These are phyloP conservation scores for Argyrosomus regius DNA, from an alignment of 2,797 vertebrate species.

Conservation along the genomic window DNA sequence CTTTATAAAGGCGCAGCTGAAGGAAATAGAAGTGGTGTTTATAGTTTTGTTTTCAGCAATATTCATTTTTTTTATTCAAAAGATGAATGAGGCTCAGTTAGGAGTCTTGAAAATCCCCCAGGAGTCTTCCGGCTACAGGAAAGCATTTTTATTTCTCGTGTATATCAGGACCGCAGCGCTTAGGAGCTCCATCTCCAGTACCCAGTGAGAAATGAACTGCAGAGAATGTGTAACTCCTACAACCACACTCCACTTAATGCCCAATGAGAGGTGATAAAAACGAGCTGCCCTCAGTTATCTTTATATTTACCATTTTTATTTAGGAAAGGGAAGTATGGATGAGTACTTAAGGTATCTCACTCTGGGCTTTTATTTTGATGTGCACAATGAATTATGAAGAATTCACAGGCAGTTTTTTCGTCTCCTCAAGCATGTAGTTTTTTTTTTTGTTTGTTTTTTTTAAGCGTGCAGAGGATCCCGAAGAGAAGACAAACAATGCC, in stretches of 20 bases:
- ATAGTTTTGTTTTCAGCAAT: background rate
- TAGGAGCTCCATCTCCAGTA: background rate
- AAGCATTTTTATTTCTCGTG: background rate
- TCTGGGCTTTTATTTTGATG: constrained; percentile 23
- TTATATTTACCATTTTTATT: constrained; percentile 28
- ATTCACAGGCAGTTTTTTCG: background rate
- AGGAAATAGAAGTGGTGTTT: background rate
- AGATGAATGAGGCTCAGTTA: constrained; percentile 8
- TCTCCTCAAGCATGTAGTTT: background rate
- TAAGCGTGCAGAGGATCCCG: constrained; percentile 9
- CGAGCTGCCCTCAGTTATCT: background rate
- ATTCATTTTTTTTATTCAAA: background rate
- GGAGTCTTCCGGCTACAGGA: background rate
- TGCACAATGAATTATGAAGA: constrained; percentile 11
- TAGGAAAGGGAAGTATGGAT: background rate
- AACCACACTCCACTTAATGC: constrained; percentile 14
- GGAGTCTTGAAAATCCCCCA: background rate
- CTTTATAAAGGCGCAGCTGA: background rate
- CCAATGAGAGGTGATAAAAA: constrained; percentile 20
- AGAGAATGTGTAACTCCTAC: background rate
- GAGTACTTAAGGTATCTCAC: background rate
- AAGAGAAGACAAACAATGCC: constrained; percentile 9
- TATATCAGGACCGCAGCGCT: background rate
- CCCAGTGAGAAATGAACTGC: constrained; percentile 16
- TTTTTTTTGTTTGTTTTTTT: background rate